Evolutionary conservation across 1,140 invertebrate genomes (phyloP).

Genomic region (Tetragonula clypearis): DNA sequence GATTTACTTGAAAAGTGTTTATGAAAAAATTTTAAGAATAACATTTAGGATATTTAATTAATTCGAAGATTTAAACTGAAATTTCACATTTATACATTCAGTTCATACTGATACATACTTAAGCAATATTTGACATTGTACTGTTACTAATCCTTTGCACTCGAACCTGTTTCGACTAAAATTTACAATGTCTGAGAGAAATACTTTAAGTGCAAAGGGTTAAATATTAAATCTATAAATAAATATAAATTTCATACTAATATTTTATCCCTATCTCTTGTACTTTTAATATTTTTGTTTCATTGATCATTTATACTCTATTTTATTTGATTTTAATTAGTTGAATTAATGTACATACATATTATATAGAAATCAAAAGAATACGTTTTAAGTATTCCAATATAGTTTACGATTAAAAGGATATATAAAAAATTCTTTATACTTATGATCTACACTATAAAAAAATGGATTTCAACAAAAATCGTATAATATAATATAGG

Average conservation of each 20-base stretch:
- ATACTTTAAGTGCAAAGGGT: neutral
- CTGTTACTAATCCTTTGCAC: neutral
- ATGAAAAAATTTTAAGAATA: neutral
- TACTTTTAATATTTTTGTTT: conserved; percentile 10
- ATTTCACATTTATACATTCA: neutral
- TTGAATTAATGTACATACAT: neutral
- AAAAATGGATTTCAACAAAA: neutral
- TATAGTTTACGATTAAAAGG: neutral
- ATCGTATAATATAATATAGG: conserved; percentile 1
- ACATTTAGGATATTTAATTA: conserved; percentile 8
- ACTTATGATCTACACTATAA: neutral
- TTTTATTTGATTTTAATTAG: conserved; percentile 11
- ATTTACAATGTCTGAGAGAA: too few species aligned
- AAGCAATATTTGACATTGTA: conserved; percentile 19
- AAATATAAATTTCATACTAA: conserved; percentile 11
- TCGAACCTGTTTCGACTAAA: too few species aligned
- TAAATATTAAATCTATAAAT: conserved; percentile 28
- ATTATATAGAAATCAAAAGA: conserved; percentile 8
- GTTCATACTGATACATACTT: neutral
- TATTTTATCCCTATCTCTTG: conserved; percentile 7
- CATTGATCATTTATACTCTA: neutral
- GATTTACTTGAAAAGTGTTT: neutral
- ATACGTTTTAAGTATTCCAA: conserved; percentile 8
- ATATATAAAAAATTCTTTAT: conserved; percentile 3
- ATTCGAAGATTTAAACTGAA: conserved; percentile 16